Base-by-base conservation (phyloP, 2,113 vertebrate genomes). In the Heterocephalus glaber region DNA sequence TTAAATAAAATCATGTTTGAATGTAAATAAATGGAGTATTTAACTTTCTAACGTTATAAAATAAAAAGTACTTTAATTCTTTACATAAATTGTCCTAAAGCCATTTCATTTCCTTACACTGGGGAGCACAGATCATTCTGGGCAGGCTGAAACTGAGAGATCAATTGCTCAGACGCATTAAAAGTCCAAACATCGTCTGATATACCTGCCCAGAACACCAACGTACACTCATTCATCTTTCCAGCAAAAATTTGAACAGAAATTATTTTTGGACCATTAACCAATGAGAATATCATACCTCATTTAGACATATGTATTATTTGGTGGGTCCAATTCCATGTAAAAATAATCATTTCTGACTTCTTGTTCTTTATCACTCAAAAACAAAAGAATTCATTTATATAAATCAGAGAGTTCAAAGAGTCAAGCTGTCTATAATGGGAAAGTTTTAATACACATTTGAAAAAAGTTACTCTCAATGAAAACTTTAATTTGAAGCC, bases 391-490 rank as follows among this genome's bases (percentile, higher is more conserved):
- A 92, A 92, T 61, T 95, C 35, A 88, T 22, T 47, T 76, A 77
- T 49, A 58, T 68, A 81, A 90, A 96, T 96, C 86, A 89, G 30
- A 93, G 65, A 70, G 14, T n/a, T 76, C 87, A 95, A 91, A 89
- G 49, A 92, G 76, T 80, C 70, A 85, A 94, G 60, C 38, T 83
- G 68, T 17, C 63, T 88, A 79, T 66, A 77, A 95, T 61, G 28
- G 41, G 60, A 81, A 80, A 49, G 16, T 33, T 77, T 86, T 95
- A 80, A 54, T 16, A 63, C 33, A 91, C 35, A 60, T 92, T 91
- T 95, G 49, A 89, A 82, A 90, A 94, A 41, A 95, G 30, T 61
- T 91, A 47, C 41, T 93, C 47, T 41, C 41, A 79, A 90, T 28
- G 61, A 89, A 90, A 76, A n/a, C 68, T 17, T 68, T 86, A 86